Evolutionary conservation across 2,888 invertebrate species (phyloP), one percentile per base, ranked within the genome.

Genomic region (Dryobotodes eremita): DNA sequence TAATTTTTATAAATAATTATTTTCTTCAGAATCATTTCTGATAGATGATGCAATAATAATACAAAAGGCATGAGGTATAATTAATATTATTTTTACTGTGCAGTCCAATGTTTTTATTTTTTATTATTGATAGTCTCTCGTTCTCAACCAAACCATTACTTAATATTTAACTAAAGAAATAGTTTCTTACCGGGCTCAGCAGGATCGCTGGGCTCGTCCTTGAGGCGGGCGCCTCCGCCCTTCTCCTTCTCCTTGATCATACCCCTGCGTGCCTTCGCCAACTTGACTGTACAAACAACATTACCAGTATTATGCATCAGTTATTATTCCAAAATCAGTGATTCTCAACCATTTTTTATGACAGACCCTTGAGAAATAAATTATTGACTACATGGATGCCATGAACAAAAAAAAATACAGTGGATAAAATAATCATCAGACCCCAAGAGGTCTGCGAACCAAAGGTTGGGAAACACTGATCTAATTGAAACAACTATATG

Each of bases 221-320:
- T 97, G 88, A 97, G 96, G 92, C 96, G 96, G 94, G 96, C 96
- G 85, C 97, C 96, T 85, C 97, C 97, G 92, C 97, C 97, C 93
- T 97, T 97, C 95, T 97, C 97, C 97, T 97, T 97, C 96, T 97
- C 97, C 95, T 97, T 97, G 90, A 97, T 97, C 97, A 97, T 97
- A 90, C 97, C 97, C 96, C 97, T 97, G 96, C 97, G 97, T 97
- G 97, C 97, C 97, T 97, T 97, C 97, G 97, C 97, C 97, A 97
- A 97, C 96, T 97, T 97, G 97, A 97, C 97, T 97, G 95, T 70
- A 90, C 75, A 91, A 74, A 87, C 31, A 87, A 87, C 36, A 85
- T 64, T 71, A 62, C 36, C 23, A 48, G n/a, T 11, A 74, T 85
- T 80, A 87, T 20, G 20, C 46, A 74, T 42, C 55, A 2, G 46